Conservation (phyloP, 2,888 invertebrate genomes). For the Epicampocera succincta region DNA sequence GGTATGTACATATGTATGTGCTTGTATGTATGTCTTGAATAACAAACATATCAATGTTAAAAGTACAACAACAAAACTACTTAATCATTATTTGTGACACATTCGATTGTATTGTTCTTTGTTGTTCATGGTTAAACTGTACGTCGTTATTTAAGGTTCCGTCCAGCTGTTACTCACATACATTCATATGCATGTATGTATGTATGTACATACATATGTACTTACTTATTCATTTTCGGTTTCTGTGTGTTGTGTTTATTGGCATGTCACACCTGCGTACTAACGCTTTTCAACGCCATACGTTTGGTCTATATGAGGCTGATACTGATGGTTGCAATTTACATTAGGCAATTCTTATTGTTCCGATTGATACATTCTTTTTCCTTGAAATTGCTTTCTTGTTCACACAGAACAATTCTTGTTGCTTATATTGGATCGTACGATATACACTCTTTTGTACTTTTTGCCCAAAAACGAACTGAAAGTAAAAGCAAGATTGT, state of each 20-base stretch:
- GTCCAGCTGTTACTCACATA: conserved; percentile 10
- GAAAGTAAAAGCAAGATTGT: too few relatives aligned
- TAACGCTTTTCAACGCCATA: conserved; percentile 23
- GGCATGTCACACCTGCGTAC: conserved; percentile 65
- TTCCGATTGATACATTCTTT: too few relatives aligned
- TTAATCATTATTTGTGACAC: conserved; percentile 23
- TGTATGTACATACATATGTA: too few relatives aligned
- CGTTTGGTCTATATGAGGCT: not conserved
- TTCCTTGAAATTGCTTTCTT: too few relatives aligned
- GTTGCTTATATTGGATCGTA: too few relatives aligned
- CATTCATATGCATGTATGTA: not conserved
- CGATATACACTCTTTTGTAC: too few relatives aligned
- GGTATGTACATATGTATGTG: too few relatives aligned
- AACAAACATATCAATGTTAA: conserved; percentile 9
- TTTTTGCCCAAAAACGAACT: too few relatives aligned
- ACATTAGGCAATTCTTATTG: too few relatives aligned
- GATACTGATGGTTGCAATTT: too few relatives aligned
- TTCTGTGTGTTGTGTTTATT: conserved; percentile 15
- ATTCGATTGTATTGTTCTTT: not conserved
- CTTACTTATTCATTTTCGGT: not conserved
- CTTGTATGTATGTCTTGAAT: too few relatives aligned
- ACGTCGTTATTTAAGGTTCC: not conserved
- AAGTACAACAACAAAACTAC: not conserved
- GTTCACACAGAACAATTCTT: too few relatives aligned
- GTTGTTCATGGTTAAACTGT: not conserved